Evolutionary conservation across 1,140 invertebrate species (phyloP).

Genomic region (Prorops nasuta): DNA sequence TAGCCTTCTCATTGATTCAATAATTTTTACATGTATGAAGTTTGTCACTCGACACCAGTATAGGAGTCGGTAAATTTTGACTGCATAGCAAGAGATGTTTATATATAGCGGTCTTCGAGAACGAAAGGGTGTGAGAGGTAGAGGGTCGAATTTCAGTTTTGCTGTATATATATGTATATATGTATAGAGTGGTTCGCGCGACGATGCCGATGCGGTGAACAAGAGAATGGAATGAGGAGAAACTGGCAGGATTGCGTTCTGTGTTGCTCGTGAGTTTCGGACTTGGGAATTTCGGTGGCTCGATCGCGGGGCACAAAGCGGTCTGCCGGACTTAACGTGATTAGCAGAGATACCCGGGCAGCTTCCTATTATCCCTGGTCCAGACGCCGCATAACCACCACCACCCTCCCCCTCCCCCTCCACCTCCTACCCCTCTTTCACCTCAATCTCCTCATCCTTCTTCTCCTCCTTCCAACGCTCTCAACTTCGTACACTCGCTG

Average conservation of each 20-base stretch:
- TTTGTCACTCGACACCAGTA: too few species aligned
- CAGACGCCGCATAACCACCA: constrained; percentile 41
- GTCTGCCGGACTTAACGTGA: constrained; percentile 53
- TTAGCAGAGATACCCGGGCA: constrained; percentile 51
- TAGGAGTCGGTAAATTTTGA: too few species aligned
- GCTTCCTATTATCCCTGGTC: constrained; percentile 46
- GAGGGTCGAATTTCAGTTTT: constrained; percentile 35
- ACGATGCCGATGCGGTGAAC: too few species aligned
- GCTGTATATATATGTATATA: too few species aligned
- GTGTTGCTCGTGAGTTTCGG: constrained; percentile 31
- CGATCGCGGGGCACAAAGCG: constrained; percentile 49
- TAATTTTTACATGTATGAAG: too few species aligned
- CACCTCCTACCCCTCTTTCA: constrained; percentile 21
- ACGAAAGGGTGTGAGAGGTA: too few species aligned
- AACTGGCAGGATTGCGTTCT: constrained; percentile 32
- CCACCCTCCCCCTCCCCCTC: constrained; percentile 28
- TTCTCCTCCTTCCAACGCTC: constrained; percentile 35
- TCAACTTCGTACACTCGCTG: too few species aligned
- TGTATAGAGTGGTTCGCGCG: too few species aligned
- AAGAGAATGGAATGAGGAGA: constrained; percentile 26
- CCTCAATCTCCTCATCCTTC: constrained; percentile 29
- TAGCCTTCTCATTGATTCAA: too few species aligned
- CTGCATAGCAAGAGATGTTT: too few species aligned
- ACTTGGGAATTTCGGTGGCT: constrained; percentile 43
- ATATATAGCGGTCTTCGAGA: too few species aligned